phyloP scores from a whole-genome alignment of 2,888 invertebrate species.

The Drosophila hawaiiensis region DNA sequence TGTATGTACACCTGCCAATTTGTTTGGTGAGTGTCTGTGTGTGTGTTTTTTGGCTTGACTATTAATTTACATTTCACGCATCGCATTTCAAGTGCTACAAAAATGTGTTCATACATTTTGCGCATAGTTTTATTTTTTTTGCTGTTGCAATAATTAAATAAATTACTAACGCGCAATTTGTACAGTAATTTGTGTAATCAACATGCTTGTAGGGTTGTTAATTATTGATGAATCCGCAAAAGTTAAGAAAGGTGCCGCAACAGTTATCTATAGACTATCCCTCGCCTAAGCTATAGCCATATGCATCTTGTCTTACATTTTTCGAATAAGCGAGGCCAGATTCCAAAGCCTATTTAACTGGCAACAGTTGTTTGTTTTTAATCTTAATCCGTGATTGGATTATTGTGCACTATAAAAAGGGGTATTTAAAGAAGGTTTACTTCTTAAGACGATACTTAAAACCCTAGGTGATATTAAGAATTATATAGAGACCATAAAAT shows the following conservation, averaged over 20 bases:
- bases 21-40: background rate
- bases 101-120: slow-evolving; percentile 44
- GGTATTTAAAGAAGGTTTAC: background rate
- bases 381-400: background rate
- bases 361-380: background rate
- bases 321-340: background rate
- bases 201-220: background rate
- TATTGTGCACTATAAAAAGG: background rate
- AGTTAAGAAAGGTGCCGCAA: background rate
- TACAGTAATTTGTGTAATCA: slow-evolving; percentile 6
- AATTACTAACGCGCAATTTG: slow-evolving; percentile 36
- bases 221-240: background rate
- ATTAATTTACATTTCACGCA: slow-evolving; percentile 41
- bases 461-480: background rate
- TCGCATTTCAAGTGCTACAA: slow-evolving; percentile 28
- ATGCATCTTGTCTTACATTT: background rate
- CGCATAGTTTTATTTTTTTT: slow-evolving; percentile 32
- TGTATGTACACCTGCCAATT: slow-evolving; percentile 7
- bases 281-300: background rate
- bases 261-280: background rate
- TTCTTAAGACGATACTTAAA: background rate
- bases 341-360: background rate
- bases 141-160: slow-evolving; percentile 54
- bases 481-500: too few species aligned
- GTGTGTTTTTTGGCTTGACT: slow-evolving; percentile 38